A percentile compares a stretch with the other conserved stretches of the same genome.
Evolutionary conservation across 1,140 invertebrate species (phyloP).

Genomic region (Paraescarpia echinospica): DNA sequence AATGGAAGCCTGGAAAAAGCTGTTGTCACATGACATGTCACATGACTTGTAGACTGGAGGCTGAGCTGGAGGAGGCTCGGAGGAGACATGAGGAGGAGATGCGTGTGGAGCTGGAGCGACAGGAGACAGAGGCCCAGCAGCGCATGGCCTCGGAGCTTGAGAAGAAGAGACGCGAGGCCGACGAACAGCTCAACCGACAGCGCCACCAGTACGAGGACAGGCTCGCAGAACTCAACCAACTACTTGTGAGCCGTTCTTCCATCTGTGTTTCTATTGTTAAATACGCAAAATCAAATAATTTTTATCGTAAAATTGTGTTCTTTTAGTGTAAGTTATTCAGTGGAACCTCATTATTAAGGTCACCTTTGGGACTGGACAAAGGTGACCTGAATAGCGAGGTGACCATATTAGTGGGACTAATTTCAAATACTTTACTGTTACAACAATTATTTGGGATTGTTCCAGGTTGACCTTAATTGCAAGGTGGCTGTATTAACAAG

Average conservation of each 20-base stretch:
- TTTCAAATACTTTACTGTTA: no score
- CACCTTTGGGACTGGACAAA: no score
- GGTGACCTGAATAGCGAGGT: no score
- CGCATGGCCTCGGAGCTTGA: slow-evolving; percentile 44
- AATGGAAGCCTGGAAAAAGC: no score
- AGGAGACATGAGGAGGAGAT: slow-evolving; percentile 53
- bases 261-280: background rate
- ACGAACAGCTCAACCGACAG: slow-evolving; percentile 36
- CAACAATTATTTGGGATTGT: no score
- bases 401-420: no score
- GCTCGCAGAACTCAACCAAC: slow-evolving; percentile 43
- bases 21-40: no score
- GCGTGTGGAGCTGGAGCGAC: slow-evolving; percentile 60
- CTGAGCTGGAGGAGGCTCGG: slow-evolving; percentile 57
- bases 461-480: no score
- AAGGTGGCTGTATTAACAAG: no score
- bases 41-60: slow-evolving; percentile 32
- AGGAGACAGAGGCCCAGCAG: slow-evolving; percentile 42
- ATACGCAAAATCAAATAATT: background rate
- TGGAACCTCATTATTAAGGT: no score
- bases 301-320: background rate
- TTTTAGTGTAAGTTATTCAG: background rate
- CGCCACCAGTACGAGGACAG: slow-evolving; percentile 45
- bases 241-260: slow-evolving; percentile 34
- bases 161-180: slow-evolving; percentile 38